phyloP scores from a whole-genome alignment of 2,797 vertebrate species.

The Propithecus perrieri region DNA sequence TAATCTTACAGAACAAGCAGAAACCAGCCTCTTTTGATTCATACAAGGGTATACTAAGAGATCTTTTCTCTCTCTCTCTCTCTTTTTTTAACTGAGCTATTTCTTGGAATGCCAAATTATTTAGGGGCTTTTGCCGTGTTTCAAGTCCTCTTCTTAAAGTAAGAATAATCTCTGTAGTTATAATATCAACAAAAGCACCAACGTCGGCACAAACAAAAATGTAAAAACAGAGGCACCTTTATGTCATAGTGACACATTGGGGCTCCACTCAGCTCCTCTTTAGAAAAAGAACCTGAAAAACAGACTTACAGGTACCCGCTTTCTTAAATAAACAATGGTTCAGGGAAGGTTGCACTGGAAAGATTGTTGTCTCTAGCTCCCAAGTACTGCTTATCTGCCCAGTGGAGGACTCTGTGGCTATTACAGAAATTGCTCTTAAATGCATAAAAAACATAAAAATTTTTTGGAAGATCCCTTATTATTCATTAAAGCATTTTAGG shows the following conservation, averaged over 20 bases:
- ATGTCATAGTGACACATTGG: fast-evolving
- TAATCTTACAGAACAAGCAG: background rate
- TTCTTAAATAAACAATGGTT: background rate
- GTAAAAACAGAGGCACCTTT: background rate
- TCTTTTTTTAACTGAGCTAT: background rate
- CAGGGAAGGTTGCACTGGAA: background rate
- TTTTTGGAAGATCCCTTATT: conserved; percentile 64
- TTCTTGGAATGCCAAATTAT: background rate
- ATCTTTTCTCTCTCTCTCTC: background rate
- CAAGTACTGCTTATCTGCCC: background rate
- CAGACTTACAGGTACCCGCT: background rate
- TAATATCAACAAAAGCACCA: background rate
- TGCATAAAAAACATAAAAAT: conserved; percentile 10
- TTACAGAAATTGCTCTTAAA: conserved; percentile 60
- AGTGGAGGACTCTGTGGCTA: background rate
- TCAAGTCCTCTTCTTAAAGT: background rate
- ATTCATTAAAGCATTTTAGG: conserved; percentile 69
- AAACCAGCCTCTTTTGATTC: background rate
- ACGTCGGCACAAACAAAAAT: background rate
- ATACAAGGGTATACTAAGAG: background rate
- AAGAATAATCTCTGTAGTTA: background rate
- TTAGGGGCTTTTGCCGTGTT: background rate
- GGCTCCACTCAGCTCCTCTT: background rate
- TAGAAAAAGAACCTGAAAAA: background rate
- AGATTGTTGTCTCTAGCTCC: background rate